phyloP scores from a whole-genome alignment of 37 sponge, comb jelly and placozoan genomes.

The Sycon ciliatum region DNA sequence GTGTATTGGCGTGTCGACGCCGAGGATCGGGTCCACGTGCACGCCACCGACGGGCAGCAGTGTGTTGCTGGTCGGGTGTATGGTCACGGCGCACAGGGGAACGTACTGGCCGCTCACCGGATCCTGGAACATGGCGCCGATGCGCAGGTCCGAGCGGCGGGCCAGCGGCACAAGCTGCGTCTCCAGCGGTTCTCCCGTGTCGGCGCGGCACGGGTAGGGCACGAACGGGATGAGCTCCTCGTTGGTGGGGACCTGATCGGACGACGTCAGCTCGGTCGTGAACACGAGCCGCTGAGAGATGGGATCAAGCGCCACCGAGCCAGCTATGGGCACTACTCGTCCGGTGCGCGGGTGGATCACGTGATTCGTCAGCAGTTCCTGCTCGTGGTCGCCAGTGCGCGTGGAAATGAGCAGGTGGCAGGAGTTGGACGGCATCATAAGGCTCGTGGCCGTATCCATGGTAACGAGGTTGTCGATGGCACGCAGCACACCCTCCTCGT shows the following conservation, averaged over 20 bases:
- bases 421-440: slow-evolving; percentile 13
- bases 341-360: slow-evolving; percentile 33
- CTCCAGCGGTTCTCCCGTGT: slow-evolving; percentile 16
- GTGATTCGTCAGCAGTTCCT: not conserved
- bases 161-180: slow-evolving; percentile 14
- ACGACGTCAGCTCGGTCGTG: not conserved
- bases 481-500: slow-evolving; percentile 16
- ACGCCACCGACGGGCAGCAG: slow-evolving; percentile 31
- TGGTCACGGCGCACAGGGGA: slow-evolving; percentile 29
- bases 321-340: slow-evolving; percentile 23
- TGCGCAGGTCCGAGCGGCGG: slow-evolving; percentile 15
- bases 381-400: not conserved
- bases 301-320: slow-evolving; percentile 33
- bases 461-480: slow-evolving; percentile 10
- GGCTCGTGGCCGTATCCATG: slow-evolving; percentile 29
- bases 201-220: slow-evolving; percentile 11
- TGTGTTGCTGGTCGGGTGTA: slow-evolving; percentile 17
- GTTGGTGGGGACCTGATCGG: not conserved
- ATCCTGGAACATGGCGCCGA: slow-evolving; percentile 17
- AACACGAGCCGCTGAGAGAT: slow-evolving; percentile 24
- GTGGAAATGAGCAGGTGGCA: slow-evolving; percentile 9
- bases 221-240: slow-evolving; percentile 26
- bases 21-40: slow-evolving; percentile 27
- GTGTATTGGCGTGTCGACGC: slow-evolving; percentile 20
- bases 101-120: slow-evolving; percentile 24